A percentile compares a stretch with the other conserved stretches of the same genome.
Conservation (phyloP, 2,113 vertebrate genomes). For the Polypterus bichir region DNA sequence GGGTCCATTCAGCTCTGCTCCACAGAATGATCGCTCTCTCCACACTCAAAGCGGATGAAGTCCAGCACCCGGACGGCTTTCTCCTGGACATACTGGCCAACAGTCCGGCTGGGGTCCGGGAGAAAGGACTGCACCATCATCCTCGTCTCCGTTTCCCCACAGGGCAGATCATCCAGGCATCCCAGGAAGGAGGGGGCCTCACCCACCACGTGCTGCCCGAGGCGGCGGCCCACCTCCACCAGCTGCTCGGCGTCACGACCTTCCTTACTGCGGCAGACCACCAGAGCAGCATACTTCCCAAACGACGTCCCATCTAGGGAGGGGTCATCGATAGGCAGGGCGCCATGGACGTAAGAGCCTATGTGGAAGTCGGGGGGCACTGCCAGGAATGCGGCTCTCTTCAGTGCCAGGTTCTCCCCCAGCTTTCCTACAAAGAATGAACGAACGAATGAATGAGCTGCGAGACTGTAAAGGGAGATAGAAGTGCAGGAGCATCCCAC, state of each 20-base stretch:
- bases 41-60: constrained; percentile 76
- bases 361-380: constrained; percentile 61
- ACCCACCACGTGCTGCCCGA: constrained; percentile 78
- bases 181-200: constrained; percentile 67
- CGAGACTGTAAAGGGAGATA: background rate
- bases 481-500: too few species aligned
- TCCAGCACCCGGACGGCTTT: constrained; percentile 61
- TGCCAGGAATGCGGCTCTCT: constrained; percentile 55
- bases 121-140: constrained; percentile 72
- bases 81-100: constrained; percentile 64
- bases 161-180: constrained; percentile 60
- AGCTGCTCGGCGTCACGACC: constrained; percentile 30
- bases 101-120: constrained; percentile 59
- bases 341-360: constrained; percentile 67
- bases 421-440: constrained; percentile 53
- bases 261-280: constrained; percentile 55
- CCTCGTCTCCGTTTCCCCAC: constrained; percentile 67
- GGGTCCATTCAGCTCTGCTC: background rate
- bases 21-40: constrained; percentile 34
- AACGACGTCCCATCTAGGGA: constrained; percentile 39
- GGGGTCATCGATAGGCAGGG: constrained; percentile 14
- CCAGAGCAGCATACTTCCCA: constrained; percentile 70
- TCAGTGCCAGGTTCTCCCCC: constrained; percentile 73
- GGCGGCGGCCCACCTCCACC: constrained; percentile 48
- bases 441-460: background rate